A percentile compares a stretch with the other conserved stretches of the same genome.
These are phyloP conservation scores for Sebastes itinus DNA, from an alignment of 2,797 vertebrate species.

Conservation along the genomic window DNA sequence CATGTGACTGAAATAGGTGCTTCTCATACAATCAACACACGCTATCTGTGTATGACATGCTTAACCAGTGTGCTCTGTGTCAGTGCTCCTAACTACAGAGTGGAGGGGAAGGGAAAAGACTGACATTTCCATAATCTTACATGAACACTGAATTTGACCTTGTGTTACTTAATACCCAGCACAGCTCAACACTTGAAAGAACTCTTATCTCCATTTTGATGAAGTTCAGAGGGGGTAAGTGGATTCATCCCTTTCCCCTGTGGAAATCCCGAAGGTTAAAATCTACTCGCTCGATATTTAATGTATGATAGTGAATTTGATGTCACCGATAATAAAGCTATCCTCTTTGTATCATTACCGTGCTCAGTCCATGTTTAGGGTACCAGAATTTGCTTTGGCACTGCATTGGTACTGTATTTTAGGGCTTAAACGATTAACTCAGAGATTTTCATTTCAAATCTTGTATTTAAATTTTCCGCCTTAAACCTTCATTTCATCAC, in stretches of 20 bases:
- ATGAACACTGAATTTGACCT: slow-evolving; percentile 73
- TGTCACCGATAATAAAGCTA: slow-evolving; percentile 53
- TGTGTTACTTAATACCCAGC: slow-evolving; percentile 76
- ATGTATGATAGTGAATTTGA: slow-evolving; percentile 65
- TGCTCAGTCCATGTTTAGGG: slow-evolving; percentile 2
- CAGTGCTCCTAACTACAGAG: slow-evolving; percentile 41
- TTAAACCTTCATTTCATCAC: slow-evolving; percentile 3
- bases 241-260: slow-evolving; percentile 58
- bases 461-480: not conserved
- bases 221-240: slow-evolving; percentile 69
- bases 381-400: not conserved
- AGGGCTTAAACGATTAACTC: slow-evolving; percentile 19
- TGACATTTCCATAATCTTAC: slow-evolving; percentile 81
- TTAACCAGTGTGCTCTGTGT: slow-evolving; percentile 47
- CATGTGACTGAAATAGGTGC: slow-evolving; percentile 60
- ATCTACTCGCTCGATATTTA: slow-evolving; percentile 69
- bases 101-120: slow-evolving; percentile 49
- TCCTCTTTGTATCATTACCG: slow-evolving; percentile 24
- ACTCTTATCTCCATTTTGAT: slow-evolving; percentile 77
- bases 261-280: slow-evolving; percentile 72
- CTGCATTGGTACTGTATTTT: not conserved
- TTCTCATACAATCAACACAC: slow-evolving; percentile 59
- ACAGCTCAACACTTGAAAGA: slow-evolving; percentile 75
- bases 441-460: slow-evolving; percentile 16
- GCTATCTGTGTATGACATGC: slow-evolving; percentile 47